Base-by-base conservation (phyloP, 2,888 invertebrate species). In the Eupithecia abbreviata region DNA sequence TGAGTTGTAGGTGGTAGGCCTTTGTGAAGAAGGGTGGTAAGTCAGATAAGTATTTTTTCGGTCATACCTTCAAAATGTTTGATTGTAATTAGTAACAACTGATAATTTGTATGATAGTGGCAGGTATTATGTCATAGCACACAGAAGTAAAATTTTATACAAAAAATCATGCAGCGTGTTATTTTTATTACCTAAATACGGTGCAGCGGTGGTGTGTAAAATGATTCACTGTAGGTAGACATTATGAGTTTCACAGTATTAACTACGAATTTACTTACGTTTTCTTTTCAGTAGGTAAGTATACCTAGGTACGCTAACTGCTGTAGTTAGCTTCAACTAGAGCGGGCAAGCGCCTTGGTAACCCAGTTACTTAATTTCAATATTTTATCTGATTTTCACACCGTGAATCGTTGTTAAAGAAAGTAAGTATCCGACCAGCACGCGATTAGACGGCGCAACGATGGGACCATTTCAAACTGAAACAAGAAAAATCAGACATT, bases 1-100 rank as follows among this genome's bases (percentile, higher is more conserved):
- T 82, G 77, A 84, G 79, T 83, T 82, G 89, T 90, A 88, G 90
- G 91, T 84, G 89, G 87, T 82, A 69, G 42, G 76, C 41, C 12
- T 7, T 3, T 62, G 9, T 12, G 13, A 41, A 4, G 71, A 86
- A 43, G 75, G 71, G 74, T 5, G 47, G 71, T 76, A 78, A 74
- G 71, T 47, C 67, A 13, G 2, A 55, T 3, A 58, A 58, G 6
- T 58, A 9, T 9, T 9, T 58, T n/a, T 58, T 18, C 3, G 55
- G 9, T 9, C n/a, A 9, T 18, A 9, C 3, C 3, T 47, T 47
- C 7, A 10, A 47, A 47, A 47, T 47, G 47, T 47, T 47, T 9
- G 47, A 47, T 47, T 2, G 2, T 49, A 12, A 3, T 5, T 15
- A 13, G 30, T 30, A 4, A 0, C 51, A 4, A 0, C 3, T 51